These are phyloP conservation scores for Phoenicopterus ruber DNA, from an alignment of 2,113 vertebrate species.

Conservation along the genomic window DNA sequence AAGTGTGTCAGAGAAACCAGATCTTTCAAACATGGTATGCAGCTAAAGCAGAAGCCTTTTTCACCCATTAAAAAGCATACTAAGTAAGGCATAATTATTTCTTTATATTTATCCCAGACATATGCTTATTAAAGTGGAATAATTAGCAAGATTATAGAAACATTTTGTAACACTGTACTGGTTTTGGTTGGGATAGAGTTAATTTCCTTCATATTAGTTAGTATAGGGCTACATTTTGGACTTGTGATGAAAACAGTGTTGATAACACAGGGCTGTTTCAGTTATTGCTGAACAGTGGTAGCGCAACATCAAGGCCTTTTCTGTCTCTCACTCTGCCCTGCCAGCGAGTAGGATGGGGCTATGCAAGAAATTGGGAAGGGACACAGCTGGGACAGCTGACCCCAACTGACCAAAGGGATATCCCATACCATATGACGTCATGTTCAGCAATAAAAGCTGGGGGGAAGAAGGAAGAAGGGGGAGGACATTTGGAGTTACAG, in stretches of 20 bases:
- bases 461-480: background rate
- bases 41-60: background rate
- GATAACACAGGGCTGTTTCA: background rate
- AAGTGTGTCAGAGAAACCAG: background rate
- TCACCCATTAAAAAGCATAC: background rate
- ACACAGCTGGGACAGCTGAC: background rate
- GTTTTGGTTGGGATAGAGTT: background rate
- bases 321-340: background rate
- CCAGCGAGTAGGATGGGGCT: background rate
- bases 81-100: background rate
- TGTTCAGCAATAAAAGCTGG: background rate
- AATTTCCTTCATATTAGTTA: background rate
- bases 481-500: accelerated
- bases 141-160: background rate
- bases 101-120: background rate
- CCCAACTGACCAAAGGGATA: background rate
- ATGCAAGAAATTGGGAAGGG: background rate
- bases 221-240: background rate
- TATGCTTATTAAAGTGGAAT: background rate
- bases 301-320: background rate
- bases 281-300: background rate
- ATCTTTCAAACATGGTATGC: background rate
- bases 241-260: background rate
- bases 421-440: background rate
- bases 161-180: background rate